phyloP scores from a whole-genome alignment of 2,797 vertebrate species.

The Lepilemur ruficaudatus region DNA sequence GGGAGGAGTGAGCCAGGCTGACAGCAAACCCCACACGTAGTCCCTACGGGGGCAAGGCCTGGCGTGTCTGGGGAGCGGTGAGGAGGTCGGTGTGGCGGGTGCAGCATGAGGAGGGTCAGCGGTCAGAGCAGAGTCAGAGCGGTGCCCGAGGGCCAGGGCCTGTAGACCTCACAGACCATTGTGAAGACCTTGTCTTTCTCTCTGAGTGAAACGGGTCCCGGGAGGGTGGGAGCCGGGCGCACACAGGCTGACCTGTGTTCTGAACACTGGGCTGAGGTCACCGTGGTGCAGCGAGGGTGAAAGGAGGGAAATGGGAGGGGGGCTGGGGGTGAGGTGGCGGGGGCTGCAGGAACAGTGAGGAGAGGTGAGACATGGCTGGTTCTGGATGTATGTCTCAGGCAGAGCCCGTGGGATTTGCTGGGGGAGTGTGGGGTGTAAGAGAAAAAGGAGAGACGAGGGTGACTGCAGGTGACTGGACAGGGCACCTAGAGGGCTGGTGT shows the following conservation, averaged over 20 bases:
- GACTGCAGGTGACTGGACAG: neutral
- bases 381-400: neutral
- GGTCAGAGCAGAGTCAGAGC: neutral
- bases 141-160: neutral
- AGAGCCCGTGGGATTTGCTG: neutral
- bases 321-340: neutral
- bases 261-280: neutral
- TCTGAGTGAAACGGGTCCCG: neutral
- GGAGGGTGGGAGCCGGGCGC: neutral
- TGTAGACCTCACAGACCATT: neutral
- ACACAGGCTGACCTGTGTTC: accelerated
- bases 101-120: neutral
- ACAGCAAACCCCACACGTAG: neutral
- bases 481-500: neutral
- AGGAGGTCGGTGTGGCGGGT: neutral
- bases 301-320: neutral
- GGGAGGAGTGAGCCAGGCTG: neutral
- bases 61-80: neutral
- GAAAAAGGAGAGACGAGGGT: neutral
- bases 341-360: neutral
- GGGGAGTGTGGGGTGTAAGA: neutral
- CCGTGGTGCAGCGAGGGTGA: neutral
- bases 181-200: neutral
- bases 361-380: neutral
- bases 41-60: no score